phyloP scores from a whole-genome alignment of 2,797 vertebrate species.

The Syngnathus acus region DNA sequence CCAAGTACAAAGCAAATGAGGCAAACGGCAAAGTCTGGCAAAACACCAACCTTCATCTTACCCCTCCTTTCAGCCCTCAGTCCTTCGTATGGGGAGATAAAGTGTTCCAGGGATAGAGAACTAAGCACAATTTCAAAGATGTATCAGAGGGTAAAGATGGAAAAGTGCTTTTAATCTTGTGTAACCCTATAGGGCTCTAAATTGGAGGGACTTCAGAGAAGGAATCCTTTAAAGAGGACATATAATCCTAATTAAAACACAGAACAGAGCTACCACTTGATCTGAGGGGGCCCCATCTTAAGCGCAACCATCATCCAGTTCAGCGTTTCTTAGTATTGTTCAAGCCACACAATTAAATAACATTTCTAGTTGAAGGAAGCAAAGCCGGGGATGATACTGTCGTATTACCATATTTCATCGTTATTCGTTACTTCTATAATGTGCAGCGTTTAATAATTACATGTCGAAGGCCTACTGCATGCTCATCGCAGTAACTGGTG shows the following conservation, averaged over 20 bases:
- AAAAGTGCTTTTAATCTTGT: conserved; percentile 71
- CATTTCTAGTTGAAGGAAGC: conserved; percentile 32
- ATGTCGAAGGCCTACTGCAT: background rate
- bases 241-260: conserved; percentile 71
- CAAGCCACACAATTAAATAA: conserved; percentile 48
- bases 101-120: conserved; percentile 63
- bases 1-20: conserved; percentile 45
- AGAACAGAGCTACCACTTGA: conserved; percentile 56
- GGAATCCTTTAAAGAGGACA: conserved; percentile 61
- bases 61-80: conserved; percentile 42
- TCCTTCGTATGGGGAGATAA: conserved; percentile 54
- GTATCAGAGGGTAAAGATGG: conserved; percentile 61
- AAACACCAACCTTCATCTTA: conserved; percentile 27
- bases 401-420: conserved; percentile 28
- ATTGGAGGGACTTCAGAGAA: conserved; percentile 54
- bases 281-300: conserved; percentile 38
- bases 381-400: conserved; percentile 37
- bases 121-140: conserved; percentile 64
- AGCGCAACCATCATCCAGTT: conserved; percentile 31
- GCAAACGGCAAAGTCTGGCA: conserved; percentile 26
- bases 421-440: background rate
- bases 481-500: background rate
- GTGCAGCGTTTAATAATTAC: background rate
- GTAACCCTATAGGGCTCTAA: conserved; percentile 67
- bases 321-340: conserved; percentile 44